Evolutionary conservation across 2,888 invertebrate species (phyloP), one percentile per base, ranked within the genome.

Genomic region (Apodemia duryi): DNA sequence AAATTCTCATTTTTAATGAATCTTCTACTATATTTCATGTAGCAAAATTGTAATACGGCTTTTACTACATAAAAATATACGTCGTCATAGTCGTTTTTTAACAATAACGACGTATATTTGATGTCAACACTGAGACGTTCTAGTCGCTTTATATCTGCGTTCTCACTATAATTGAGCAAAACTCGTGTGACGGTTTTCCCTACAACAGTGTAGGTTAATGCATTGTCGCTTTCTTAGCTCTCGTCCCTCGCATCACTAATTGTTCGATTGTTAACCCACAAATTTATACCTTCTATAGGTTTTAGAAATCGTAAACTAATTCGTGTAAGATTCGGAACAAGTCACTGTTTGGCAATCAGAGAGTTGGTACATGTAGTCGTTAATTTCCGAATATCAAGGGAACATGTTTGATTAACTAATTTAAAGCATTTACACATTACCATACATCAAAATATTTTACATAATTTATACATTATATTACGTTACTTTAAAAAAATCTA

Each of bases 171-270:
- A 87, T 88, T 86, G 84, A 84, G 81, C 84, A 84, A 82, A 88
- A 85, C 83, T 83, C 81, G 85, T 87, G 84, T 86, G 86, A 86
- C 85, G 81, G 77, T 88, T 89, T 88, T 86, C 87, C 86, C 84
- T 85, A 81, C 81, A 80, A 82, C 81, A 78, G 82, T 82, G 80
- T 84, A 80, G 86, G 86, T 85, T 85, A 87, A 86, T 84, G 84
- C 80, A 85, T 88, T 84, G 83, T 84, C 83, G 79, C 89, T 90
- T 89, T 91, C 90, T 86, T 88, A 76, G 72, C 80, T 82, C 77
- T 82, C 80, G 82, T 80, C 80, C 75, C 73, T 75, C 80, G 88
- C 85, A 90, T 88, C 79, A 77, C 77, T 91, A 90, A 91, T 88
- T 87, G 83, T 83, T 77, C 75, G 82, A 84, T 84, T 82, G 83